Base-by-base conservation (phyloP, 2,113 vertebrate species). In the Mionectes macconnelli region DNA sequence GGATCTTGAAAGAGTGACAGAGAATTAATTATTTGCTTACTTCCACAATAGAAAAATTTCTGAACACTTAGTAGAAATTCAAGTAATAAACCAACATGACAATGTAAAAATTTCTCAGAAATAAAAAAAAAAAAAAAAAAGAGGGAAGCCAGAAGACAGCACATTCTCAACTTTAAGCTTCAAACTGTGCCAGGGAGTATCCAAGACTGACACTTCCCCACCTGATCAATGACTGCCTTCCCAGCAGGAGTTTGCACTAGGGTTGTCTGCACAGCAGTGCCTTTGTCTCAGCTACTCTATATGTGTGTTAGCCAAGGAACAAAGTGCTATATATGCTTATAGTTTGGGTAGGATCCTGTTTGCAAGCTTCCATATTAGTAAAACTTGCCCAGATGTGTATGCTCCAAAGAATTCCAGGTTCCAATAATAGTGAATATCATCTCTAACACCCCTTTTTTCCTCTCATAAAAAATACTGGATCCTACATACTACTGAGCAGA, bases 251-350 rank as follows among this genome's bases (percentile, higher is more conserved):
- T 50, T 60, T 60, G 39, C 2, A 2, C 30, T n/a, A 27, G 14
- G 4, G 5, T 3, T 72, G 7, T 66, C 35, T 63, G 57, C n/a
- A 25, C 57, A 83, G 28, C 67, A 40, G 22, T 14, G 14, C 33
- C 62, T 78, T 45, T 9, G 2, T 24, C 42, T 79, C 70, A 83
- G 57, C 16, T 37, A 56, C 12, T 85, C 74, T 40, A 15, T 52
- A 2, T 7, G 2, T 25, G 21, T 23, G 30, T 35, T 40, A 85
- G 24, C 11, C 35, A 79, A 72, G 57, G 14, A 70, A 81, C 78
- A 56, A 35, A 1, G 0, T 17, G 20, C 14, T 28, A 2, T 22
- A 3, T 27, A 13, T 0, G 0, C 27, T 47, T 63, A 28, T 5
- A 82, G 13, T 59, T 63, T 50, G 23, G 10, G 12, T 47, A 7